Conservation (phyloP, 2,888 invertebrate genomes). For the Rhagonycha fulva region DNA sequence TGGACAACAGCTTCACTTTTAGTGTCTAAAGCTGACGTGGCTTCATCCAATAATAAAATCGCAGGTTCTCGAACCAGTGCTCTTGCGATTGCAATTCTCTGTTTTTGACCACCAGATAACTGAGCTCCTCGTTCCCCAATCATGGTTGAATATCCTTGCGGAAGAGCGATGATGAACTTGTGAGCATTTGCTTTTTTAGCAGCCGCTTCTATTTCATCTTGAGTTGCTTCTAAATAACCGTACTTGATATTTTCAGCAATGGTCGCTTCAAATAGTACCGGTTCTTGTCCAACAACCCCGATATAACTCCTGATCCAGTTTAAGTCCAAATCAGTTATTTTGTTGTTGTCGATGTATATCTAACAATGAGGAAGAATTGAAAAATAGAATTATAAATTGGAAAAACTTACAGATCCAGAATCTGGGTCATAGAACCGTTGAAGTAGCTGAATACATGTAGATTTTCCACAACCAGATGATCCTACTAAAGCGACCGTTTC, state of each 20-base stretch:
- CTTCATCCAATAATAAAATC: too few relatives aligned
- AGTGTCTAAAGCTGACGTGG: too few relatives aligned
- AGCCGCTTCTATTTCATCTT: constrained; percentile 69
- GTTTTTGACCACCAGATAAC: constrained; percentile 86
- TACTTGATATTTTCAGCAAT: constrained; percentile 83
- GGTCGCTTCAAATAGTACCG: constrained; percentile 81
- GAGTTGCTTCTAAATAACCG: constrained; percentile 69
- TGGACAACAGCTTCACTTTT: too few relatives aligned
- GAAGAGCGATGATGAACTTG: constrained; percentile 73
- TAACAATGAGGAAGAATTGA: constrained; percentile 41
- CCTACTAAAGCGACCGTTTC: too few relatives aligned
- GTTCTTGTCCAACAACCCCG: constrained; percentile 91
- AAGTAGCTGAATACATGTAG: too few relatives aligned
- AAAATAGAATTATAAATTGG: not conserved
- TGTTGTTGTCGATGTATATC: constrained; percentile 69
- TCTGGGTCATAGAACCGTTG: too few relatives aligned
- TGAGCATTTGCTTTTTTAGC: constrained; percentile 80
- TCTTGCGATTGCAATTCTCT: constrained; percentile 79
- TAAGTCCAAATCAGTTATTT: constrained; percentile 76
- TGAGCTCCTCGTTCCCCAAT: constrained; percentile 87
- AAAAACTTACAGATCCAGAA: constrained; percentile 54
- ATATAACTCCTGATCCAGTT: constrained; percentile 79
- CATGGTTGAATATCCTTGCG: constrained; percentile 79
- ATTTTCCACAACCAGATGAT: too few relatives aligned
- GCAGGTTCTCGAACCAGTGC: too few relatives aligned